These are phyloP conservation scores for Drosophila borborema DNA, from an alignment of 2,888 invertebrate genomes.

Conservation along the genomic window DNA sequence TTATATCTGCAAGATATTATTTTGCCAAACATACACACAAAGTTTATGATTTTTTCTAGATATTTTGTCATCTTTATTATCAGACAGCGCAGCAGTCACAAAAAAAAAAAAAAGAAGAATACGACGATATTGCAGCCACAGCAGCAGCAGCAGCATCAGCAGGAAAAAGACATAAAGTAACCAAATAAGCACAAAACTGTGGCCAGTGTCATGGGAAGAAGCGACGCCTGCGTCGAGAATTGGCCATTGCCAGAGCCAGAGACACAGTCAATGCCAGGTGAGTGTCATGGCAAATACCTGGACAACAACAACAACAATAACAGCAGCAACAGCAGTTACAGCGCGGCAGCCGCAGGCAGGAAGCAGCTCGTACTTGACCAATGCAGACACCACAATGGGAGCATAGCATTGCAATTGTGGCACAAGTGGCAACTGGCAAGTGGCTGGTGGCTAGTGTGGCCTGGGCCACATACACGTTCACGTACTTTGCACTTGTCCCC, in stretches of 20 bases:
- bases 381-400: constrained; percentile 74
- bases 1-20: constrained; percentile 81
- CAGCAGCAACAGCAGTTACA: constrained; percentile 4
- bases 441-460: constrained; percentile 47
- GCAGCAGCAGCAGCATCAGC: constrained; percentile 19
- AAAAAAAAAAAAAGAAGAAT: background rate
- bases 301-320: constrained; percentile 24
- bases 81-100: constrained; percentile 43
- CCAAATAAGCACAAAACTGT: constrained; percentile 72
- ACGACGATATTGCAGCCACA: constrained; percentile 3
- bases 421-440: constrained; percentile 48
- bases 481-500: constrained; percentile 75
- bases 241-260: constrained; percentile 60
- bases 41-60: constrained; percentile 82
- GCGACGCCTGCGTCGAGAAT: constrained; percentile 72
- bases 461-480: constrained; percentile 34
- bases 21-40: constrained; percentile 81
- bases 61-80: constrained; percentile 82
- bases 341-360: constrained; percentile 57
- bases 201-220: constrained; percentile 73
- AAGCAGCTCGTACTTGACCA: constrained; percentile 69
- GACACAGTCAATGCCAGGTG: constrained; percentile 58
- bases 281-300: constrained; percentile 64
- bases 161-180: constrained; percentile 74
- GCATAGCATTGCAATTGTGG: constrained; percentile 50